Evolutionary conservation across 30 jellyfish, hydroid and myxozoan genomes (phyloP).

Genomic region (Aurelia aurita): DNA sequence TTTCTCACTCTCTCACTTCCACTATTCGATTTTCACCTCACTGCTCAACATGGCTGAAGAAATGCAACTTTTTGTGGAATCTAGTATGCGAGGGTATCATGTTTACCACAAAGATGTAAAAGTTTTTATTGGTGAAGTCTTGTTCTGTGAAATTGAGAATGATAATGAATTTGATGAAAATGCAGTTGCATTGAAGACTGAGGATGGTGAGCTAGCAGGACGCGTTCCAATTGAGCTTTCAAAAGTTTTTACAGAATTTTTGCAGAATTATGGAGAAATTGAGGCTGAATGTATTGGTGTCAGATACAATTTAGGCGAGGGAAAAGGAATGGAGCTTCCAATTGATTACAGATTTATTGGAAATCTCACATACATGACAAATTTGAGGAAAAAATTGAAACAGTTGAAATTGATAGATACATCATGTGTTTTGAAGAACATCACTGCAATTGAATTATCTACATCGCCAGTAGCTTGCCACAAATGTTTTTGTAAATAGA

Average conservation of each 20-base stretch:
- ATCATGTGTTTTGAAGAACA: slow-evolving; percentile 30
- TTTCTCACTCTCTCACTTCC: neutral
- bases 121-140: slow-evolving; percentile 13
- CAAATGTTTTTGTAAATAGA: slow-evolving; percentile 32
- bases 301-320: slow-evolving; percentile 32
- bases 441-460: slow-evolving; percentile 14
- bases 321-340: slow-evolving; percentile 42
- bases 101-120: slow-evolving; percentile 16
- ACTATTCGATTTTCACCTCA: neutral
- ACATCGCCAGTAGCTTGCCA: slow-evolving; percentile 33
- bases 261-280: slow-evolving; percentile 45
- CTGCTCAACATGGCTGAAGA: slow-evolving; percentile 10
- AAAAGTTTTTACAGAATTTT: slow-evolving; percentile 13
- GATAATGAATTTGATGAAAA: slow-evolving; percentile 19
- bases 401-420: neutral
- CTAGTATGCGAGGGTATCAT: slow-evolving; percentile 53
- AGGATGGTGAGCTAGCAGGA: slow-evolving; percentile 50
- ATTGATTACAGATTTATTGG: slow-evolving; percentile 26
- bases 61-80: slow-evolving; percentile 16
- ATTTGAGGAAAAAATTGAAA: slow-evolving; percentile 8
- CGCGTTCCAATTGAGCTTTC: slow-evolving; percentile 38
- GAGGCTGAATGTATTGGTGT: slow-evolving; percentile 22
- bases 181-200: slow-evolving; percentile 33
- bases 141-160: slow-evolving; percentile 47
- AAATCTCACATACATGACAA: slow-evolving; percentile 6